phyloP scores from a whole-genome alignment of 30 jellyfish, hydroid and myxozoan species.

The Hydractinia symbiolongicarpus region DNA sequence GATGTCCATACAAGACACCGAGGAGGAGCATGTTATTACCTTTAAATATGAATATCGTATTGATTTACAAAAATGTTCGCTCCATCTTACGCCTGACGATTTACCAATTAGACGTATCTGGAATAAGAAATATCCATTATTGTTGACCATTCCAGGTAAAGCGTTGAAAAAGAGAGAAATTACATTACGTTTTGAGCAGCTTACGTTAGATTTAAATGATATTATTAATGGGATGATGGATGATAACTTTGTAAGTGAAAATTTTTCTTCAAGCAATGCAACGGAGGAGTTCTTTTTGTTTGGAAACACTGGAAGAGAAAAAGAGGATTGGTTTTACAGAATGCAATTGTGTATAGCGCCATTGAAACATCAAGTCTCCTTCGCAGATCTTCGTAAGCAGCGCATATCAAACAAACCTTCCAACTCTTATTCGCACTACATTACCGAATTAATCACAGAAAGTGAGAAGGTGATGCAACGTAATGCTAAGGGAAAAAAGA shows the following conservation, averaged over 20 bases:
- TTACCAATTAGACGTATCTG: constrained; percentile 92
- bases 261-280: constrained; percentile 22
- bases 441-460: constrained; percentile 75
- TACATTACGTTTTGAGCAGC: constrained; percentile 69
- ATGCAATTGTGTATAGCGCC: constrained; percentile 85
- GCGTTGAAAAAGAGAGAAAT: constrained; percentile 64
- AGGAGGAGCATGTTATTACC: constrained; percentile 53
- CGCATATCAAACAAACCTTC: constrained; percentile 51
- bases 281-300: constrained; percentile 56
- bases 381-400: constrained; percentile 38
- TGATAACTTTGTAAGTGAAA: constrained; percentile 32
- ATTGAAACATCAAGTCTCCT: constrained; percentile 76
- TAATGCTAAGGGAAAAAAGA: constrained; percentile 52
- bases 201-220: constrained; percentile 50
- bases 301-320: constrained; percentile 89
- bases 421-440: constrained; percentile 81
- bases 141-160: constrained; percentile 56
- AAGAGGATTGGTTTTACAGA: constrained; percentile 96
- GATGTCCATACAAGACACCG: neutral
- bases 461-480: constrained; percentile 80
- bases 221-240: constrained; percentile 5
- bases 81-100: constrained; percentile 71
- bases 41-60: constrained; percentile 61
- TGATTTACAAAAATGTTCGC: constrained; percentile 50
- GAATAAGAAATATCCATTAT: constrained; percentile 94